Evolutionary conservation across 2,113 vertebrate species (phyloP).

Genomic region (Camelus dromedarius): DNA sequence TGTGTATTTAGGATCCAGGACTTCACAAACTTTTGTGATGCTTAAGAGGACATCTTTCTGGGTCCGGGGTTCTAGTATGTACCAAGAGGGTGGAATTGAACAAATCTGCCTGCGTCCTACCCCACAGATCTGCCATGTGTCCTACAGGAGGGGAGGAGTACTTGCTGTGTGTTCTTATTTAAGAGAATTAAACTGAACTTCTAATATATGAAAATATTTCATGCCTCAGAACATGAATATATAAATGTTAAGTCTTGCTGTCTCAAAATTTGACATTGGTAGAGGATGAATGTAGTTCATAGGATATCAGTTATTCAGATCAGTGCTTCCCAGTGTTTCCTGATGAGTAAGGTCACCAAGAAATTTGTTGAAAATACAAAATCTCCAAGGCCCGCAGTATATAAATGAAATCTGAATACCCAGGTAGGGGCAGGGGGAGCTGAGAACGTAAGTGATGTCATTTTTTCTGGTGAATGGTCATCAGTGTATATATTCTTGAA

Average conservation of each 20-base stretch:
- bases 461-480: not conserved
- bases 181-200: not conserved
- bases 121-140: accelerated
- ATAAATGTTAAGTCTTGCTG: not conserved
- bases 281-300: not conserved
- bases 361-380: not conserved
- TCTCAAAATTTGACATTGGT: not conserved
- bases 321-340: not conserved
- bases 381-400: not conserved
- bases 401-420: not conserved
- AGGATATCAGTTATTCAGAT: not conserved
- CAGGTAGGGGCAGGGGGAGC: accelerated
- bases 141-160: not conserved
- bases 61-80: not conserved
- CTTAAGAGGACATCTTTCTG: not conserved
- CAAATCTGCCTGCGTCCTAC: not conserved
- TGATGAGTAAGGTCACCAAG: not conserved
- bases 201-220: not conserved
- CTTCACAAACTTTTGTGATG: not conserved
- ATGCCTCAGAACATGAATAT: not conserved
- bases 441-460: not conserved
- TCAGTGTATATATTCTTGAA: not conserved
- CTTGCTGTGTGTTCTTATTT: not conserved
- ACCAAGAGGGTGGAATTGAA: not conserved
- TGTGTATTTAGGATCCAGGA: not conserved